Percentiles rank a stretch among this genome's conserved stretches.
Conservation (phyloP, 2,888 invertebrate species). For the Meganola albula region DNA sequence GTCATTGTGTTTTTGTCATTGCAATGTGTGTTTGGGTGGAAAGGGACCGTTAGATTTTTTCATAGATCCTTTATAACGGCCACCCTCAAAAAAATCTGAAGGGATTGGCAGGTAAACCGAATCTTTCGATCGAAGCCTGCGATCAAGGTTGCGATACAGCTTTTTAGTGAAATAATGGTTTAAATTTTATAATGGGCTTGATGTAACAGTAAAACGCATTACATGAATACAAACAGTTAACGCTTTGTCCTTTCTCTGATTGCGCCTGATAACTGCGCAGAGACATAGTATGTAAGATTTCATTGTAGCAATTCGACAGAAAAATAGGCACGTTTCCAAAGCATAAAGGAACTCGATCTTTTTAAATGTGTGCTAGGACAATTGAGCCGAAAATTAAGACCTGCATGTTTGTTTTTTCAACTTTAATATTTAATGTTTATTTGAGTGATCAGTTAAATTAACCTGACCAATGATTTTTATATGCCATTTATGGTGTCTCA, state of each 20-base stretch:
- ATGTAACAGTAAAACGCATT: conserved; percentile 51
- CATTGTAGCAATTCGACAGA: too few species aligned
- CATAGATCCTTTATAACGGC: conserved; percentile 53
- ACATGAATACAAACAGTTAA: conserved; percentile 15
- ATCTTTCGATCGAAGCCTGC: conserved; percentile 58
- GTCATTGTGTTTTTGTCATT: conserved; percentile 65
- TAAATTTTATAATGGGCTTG: conserved; percentile 42
- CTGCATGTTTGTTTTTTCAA: too few species aligned
- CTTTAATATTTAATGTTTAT: too few species aligned
- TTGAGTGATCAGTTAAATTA: too few species aligned
- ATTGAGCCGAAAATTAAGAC: too few species aligned
- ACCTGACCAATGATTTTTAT: too few species aligned
- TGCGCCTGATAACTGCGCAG: conserved; percentile 21
- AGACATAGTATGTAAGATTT: too few species aligned
- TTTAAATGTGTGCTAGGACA: too few species aligned
- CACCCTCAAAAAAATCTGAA: conserved; percentile 65
- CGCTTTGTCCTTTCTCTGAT: conserved; percentile 28
- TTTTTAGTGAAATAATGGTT: conserved; percentile 41
- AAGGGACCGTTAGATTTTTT: conserved; percentile 69
- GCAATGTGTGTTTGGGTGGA: conserved; percentile 69
- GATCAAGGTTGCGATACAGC: conserved; percentile 56
- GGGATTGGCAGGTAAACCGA: conserved; percentile 67
- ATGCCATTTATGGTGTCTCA: too few species aligned
- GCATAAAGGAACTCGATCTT: too few species aligned
- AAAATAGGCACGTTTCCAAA: too few species aligned